These are phyloP conservation scores for Tetranychus truncatus DNA, from an alignment of 2,888 invertebrate genomes.

Conservation along the genomic window DNA sequence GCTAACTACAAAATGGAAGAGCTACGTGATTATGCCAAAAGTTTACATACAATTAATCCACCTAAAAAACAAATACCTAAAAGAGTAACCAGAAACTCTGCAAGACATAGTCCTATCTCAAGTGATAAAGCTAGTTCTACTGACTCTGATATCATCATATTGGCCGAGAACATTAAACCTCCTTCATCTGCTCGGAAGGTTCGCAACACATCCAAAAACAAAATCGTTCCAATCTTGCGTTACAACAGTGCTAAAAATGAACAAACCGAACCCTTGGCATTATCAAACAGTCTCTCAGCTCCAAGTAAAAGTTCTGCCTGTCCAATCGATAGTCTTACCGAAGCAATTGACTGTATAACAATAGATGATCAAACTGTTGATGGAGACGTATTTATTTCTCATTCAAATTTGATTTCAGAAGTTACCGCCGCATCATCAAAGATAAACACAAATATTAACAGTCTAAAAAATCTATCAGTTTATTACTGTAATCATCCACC, in stretches of 20 bases:
- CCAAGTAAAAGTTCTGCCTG: background rate
- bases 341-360: background rate
- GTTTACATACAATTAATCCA: background rate
- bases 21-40: constrained; percentile 7
- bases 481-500: constrained; percentile 15
- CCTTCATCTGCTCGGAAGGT: background rate
- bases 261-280: background rate
- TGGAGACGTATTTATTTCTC: background rate
- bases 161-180: background rate
- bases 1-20: constrained; percentile 9
- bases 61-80: background rate
- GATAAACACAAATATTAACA: background rate
- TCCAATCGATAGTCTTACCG: background rate
- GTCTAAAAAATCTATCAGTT: background rate
- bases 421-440: background rate
- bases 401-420: background rate
- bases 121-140: background rate
- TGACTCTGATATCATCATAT: background rate
- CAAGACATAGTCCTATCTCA: background rate
- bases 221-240: background rate
- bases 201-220: background rate
- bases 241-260: background rate
- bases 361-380: background rate
- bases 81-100: background rate
- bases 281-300: background rate